These are phyloP conservation scores for Goniozus legneri DNA, from an alignment of 1,140 invertebrate species.

Conservation along the genomic window DNA sequence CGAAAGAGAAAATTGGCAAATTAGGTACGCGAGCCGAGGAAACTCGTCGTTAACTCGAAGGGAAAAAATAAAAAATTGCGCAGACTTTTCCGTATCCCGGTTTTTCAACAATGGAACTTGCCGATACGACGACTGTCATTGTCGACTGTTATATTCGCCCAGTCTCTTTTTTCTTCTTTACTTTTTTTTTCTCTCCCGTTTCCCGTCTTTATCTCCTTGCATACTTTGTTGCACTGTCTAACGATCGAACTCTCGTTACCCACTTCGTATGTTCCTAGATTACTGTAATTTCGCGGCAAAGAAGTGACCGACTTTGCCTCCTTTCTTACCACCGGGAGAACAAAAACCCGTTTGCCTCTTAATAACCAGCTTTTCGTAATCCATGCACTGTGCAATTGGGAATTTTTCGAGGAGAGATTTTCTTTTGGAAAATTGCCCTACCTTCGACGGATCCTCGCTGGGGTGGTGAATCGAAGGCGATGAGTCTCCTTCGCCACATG, in stretches of 20 bases:
- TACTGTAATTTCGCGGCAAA: slow-evolving; percentile 8
- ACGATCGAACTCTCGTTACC: slow-evolving; percentile 1
- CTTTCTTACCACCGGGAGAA: neutral
- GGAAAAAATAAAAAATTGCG: no score
- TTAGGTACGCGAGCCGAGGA: no score
- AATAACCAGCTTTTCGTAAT: no score
- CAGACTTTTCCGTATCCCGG: no score
- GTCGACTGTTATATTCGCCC: neutral
- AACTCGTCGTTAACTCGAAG: no score
- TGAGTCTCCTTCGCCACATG: slow-evolving; percentile 39
- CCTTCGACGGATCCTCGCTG: slow-evolving; percentile 29
- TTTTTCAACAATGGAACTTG: no score
- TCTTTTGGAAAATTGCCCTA: slow-evolving; percentile 21
- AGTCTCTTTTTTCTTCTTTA: neutral
- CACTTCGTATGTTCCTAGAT: slow-evolving; percentile 6
- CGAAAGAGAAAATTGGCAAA: no score
- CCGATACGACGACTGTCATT: no score
- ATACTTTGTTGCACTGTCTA: slow-evolving; percentile 1
- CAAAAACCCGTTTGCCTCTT: no score
- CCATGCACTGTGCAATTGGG: slow-evolving; percentile 5
- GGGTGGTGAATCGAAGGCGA: slow-evolving; percentile 31
- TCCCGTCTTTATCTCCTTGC: neutral
- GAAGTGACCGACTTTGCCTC: neutral
- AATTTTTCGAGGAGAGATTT: slow-evolving; percentile 7
- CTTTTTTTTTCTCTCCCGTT: neutral